Conservation (phyloP, 2,797 vertebrate species). For the Tarsius wallacei region DNA sequence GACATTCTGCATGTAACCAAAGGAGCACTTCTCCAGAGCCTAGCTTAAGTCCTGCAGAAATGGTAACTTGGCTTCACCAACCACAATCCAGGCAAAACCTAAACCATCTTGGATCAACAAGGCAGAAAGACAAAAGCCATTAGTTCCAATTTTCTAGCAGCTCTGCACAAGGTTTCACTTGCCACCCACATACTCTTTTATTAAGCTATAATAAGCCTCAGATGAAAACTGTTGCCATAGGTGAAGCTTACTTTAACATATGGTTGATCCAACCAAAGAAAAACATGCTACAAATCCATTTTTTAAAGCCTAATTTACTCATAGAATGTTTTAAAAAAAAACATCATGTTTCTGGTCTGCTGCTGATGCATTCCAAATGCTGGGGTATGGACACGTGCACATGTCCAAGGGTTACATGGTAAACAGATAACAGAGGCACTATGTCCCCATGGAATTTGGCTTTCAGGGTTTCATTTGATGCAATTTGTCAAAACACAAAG, state of each 20-base stretch:
- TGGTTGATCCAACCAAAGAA: conserved; percentile 88
- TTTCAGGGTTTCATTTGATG: conserved; percentile 66
- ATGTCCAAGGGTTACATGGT: conserved; percentile 80
- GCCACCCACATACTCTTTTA: conserved; percentile 90
- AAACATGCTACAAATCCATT: conserved; percentile 87
- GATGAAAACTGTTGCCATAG: conserved; percentile 88
- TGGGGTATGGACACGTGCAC: conserved; percentile 15
- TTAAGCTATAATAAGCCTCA: conserved; percentile 89
- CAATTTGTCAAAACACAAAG: conserved; percentile 86
- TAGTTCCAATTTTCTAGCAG: conserved; percentile 72
- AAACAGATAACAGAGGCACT: conserved; percentile 69
- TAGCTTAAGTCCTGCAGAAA: background rate
- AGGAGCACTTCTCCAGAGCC: background rate
- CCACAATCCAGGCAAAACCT: background rate
- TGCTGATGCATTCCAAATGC: conserved; percentile 86
- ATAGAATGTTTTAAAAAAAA: conserved; percentile 79
- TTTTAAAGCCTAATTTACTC: conserved; percentile 82
- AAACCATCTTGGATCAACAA: conserved; percentile 77
- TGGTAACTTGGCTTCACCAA: background rate
- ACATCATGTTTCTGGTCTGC: conserved; percentile 82
- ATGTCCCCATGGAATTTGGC: background rate
- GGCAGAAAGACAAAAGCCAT: conserved; percentile 76
- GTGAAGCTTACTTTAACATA: conserved; percentile 90
- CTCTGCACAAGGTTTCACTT: conserved; percentile 83
- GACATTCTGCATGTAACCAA: background rate